Evolutionary conservation across 2,797 vertebrate genomes (phyloP).

Genomic region (Margarornis squamiger): DNA sequence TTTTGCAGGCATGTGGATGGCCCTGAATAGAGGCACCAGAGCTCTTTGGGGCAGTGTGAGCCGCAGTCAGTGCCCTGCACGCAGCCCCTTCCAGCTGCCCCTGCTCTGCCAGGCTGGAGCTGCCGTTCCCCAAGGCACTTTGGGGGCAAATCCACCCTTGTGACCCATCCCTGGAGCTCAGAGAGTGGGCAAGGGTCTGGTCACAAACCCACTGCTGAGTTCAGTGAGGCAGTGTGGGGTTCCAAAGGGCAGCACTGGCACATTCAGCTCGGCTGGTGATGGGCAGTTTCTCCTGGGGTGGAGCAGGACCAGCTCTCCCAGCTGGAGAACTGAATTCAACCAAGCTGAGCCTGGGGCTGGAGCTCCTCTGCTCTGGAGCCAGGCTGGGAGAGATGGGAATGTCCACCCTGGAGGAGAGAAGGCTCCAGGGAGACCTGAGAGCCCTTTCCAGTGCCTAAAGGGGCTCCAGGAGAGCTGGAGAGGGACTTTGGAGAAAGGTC

Average conservation of each 20-base stretch:
- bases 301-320: not conserved
- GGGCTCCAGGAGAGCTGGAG: not conserved
- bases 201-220: not conserved
- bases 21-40: not conserved
- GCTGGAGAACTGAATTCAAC: not conserved
- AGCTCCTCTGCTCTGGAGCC: not conserved
- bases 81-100: not conserved
- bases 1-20: constrained; percentile 41
- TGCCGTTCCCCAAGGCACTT: not conserved
- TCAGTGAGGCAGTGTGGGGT: not conserved
- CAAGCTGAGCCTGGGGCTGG: not conserved
- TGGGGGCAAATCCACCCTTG: not conserved
- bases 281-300: not conserved
- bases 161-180: not conserved
- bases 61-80: not conserved
- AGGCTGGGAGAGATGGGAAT: not conserved
- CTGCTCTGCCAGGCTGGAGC: not conserved
- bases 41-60: not conserved
- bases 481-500: not conserved
- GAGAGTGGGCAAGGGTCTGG: not conserved
- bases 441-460: accelerated
- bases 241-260: not conserved
- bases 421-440: not conserved
- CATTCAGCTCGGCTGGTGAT: not conserved
- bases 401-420: not conserved